Evolutionary conservation across 2,888 invertebrate species (phyloP).

Genomic region (Celastrina argiolus): DNA sequence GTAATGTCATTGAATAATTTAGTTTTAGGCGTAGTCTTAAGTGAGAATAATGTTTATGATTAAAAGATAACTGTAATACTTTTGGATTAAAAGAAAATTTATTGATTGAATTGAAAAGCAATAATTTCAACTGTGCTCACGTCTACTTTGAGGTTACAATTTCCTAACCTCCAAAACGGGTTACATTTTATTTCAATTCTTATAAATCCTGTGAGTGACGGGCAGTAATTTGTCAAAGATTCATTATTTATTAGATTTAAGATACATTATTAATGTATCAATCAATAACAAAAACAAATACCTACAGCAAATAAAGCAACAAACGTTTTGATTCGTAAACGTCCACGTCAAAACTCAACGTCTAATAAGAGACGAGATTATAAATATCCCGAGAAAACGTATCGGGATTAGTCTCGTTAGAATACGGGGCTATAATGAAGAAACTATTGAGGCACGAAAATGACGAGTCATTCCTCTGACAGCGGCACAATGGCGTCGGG

Average conservation of each 20-base stretch:
- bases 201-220: neutral
- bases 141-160: neutral
- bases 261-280: neutral
- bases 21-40: neutral
- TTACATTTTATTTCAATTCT: neutral
- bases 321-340: neutral
- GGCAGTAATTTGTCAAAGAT: neutral
- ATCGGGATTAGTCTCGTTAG: slow-evolving; percentile 20
- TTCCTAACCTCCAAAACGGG: neutral
- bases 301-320: neutral
- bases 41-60: neutral
- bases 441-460: slow-evolving; percentile 26
- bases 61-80: too few species aligned
- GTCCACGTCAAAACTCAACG: slow-evolving; percentile 1
- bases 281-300: neutral
- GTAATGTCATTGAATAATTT: neutral
- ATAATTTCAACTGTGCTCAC: too few species aligned
- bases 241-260: neutral
- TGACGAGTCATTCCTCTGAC: slow-evolving; percentile 25
- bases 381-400: slow-evolving; percentile 15
- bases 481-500: slow-evolving; percentile 16
- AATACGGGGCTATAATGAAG: slow-evolving; percentile 16
- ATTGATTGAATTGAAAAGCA: too few species aligned
- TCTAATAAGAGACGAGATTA: slow-evolving; percentile 2
- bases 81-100: too few species aligned